These are phyloP conservation scores for Liodrosophila aerea DNA, from an alignment of 2,888 invertebrate species.

Conservation along the genomic window DNA sequence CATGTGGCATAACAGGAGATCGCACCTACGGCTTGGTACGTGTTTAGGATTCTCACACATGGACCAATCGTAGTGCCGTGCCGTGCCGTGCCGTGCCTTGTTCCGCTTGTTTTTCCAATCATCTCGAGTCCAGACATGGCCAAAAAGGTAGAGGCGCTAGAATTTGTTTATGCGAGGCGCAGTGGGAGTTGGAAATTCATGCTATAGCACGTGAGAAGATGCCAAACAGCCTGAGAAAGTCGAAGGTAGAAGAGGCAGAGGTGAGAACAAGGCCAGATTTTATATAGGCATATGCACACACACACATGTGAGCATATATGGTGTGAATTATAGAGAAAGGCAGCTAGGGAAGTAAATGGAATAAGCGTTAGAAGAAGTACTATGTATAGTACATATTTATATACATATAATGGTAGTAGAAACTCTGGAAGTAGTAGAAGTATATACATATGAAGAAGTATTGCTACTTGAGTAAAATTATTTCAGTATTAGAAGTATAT, in stretches of 20 bases:
- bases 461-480: too few relatives aligned
- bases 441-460: too few relatives aligned
- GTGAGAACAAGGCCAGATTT: constrained; percentile 23
- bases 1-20: constrained; percentile 70
- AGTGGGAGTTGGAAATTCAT: constrained; percentile 46
- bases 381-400: too few relatives aligned
- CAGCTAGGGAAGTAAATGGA: too few relatives aligned
- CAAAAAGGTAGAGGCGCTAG: constrained; percentile 63
- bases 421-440: not conserved
- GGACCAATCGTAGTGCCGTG: constrained; percentile 12
- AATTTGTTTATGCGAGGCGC: constrained; percentile 56
- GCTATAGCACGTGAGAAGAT: constrained; percentile 4
- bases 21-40: constrained; percentile 73
- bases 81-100: constrained; percentile 31
- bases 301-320: not conserved
- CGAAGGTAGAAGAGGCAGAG: constrained; percentile 57
- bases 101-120: constrained; percentile 59
- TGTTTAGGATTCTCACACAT: constrained; percentile 50
- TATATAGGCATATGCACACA: constrained; percentile 1
- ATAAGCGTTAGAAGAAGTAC: too few relatives aligned
- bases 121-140: constrained; percentile 36
- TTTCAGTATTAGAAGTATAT: too few relatives aligned
- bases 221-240: constrained; percentile 49
- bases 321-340: constrained; percentile 15
- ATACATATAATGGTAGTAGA: too few relatives aligned